Evolutionary conservation across 2,113 vertebrate species (phyloP).

Genomic region (Ameiurus melas): DNA sequence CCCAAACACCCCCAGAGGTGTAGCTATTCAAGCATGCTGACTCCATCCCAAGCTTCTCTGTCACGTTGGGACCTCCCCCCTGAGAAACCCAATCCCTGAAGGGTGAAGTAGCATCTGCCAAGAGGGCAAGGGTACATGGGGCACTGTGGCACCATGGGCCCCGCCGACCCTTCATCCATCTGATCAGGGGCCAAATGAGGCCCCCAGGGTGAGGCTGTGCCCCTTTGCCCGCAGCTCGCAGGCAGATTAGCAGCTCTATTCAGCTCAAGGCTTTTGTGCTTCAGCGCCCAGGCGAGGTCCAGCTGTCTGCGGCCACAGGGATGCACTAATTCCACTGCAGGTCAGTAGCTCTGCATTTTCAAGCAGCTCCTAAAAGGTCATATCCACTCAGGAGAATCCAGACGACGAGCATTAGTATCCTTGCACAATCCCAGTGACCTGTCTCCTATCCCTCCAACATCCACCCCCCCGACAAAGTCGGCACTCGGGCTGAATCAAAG

Average conservation of each 20-base stretch:
- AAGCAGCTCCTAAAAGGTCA: conserved; percentile 69
- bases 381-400: conserved; percentile 53
- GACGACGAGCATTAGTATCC: conserved; percentile 15
- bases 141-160: conserved; percentile 50
- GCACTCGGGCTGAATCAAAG: conserved; percentile 46
- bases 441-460: neutral
- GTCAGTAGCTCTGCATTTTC: conserved; percentile 68
- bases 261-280: conserved; percentile 67
- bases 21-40: conserved; percentile 58
- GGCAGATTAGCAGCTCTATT: conserved; percentile 74
- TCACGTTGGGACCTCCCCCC: conserved; percentile 49
- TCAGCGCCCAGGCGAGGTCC: conserved; percentile 72
- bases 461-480: conserved; percentile 1
- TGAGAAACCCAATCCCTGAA: conserved; percentile 56
- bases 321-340: conserved; percentile 72
- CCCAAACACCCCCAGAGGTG: conserved; percentile 18
- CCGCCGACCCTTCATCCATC: conserved; percentile 62
- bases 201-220: conserved; percentile 62
- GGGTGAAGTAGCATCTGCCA: conserved; percentile 64
- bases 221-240: conserved; percentile 50
- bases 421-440: conserved; percentile 15
- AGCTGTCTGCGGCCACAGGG: conserved; percentile 71
- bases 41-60: conserved; percentile 53
- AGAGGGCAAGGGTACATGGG: conserved; percentile 66
- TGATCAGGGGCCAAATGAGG: conserved; percentile 71